Evolutionary conservation across 2,888 invertebrate genomes (phyloP), one percentile per base, ranked within the genome.

Genomic region (Drosophila demipolita): DNA sequence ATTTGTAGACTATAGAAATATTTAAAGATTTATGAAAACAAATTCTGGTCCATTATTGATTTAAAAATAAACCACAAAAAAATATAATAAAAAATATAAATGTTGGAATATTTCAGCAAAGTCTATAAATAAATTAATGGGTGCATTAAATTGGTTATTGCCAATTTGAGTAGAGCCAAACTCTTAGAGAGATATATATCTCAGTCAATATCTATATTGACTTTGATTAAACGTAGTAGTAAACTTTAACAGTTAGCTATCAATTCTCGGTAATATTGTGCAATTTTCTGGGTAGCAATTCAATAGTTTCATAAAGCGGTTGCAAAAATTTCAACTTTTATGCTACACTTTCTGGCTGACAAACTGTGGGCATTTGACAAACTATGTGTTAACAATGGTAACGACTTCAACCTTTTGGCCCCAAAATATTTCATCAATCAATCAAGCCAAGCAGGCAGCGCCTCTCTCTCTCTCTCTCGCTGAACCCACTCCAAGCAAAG

Each of bases 401-500:
- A 61, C 50, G 60, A 29, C 32, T 53, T 60, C 20, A 60, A 38
- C 49, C 48, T 60, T 38, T 48, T 12, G 32, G 11, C 0, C 35
- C 38, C 29, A 38, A 57, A 68, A 66, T 49, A 45, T 79, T 70
- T 60, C 54, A 79, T 65, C 62, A 78, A 70, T 70, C 78, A 79
- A 78, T 79, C 79, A 80, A 57, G 42, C 26, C 49, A 49, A 35
- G 1, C 54, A 29, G 26, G 26, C 55, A 45, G 33, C 15, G 32
- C 12, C 12, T 23, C 38, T 32, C 26, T 26, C 29, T 6, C 29
- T 26, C 29, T 6, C 29, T 6, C 52, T 26, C 50, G 32, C 58
- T 45, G n/a, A 57, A 50, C 20, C 45, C 29, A 26, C 8, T 20
- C 38, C 50, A 20, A 32, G 48, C 1, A 15, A 26, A 36, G 26